Conservation (phyloP, 2,113 vertebrate species). For the Tapirus terrestris region DNA sequence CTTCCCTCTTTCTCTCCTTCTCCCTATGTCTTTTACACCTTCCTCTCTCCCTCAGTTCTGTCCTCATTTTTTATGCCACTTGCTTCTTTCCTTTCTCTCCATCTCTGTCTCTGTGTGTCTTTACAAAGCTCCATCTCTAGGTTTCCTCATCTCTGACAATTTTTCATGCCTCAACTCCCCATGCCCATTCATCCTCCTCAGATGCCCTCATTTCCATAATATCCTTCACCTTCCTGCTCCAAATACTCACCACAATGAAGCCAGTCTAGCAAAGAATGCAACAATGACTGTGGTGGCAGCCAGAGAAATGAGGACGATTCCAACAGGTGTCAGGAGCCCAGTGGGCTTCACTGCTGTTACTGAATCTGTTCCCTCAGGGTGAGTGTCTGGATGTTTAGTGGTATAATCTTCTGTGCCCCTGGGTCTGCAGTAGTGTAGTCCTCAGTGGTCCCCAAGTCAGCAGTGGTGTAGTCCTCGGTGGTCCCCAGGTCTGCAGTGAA, state of each 20-base stretch:
- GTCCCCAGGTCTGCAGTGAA: accelerated
- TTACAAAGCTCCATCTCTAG: not conserved
- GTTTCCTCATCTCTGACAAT: not conserved
- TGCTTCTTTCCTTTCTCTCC: not conserved
- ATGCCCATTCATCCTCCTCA: not conserved
- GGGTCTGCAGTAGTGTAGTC: too few relatives aligned
- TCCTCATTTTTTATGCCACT: not conserved
- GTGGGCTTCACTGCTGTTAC: not conserved
- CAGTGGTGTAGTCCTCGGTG: accelerated
- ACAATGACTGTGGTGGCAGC: accelerated
- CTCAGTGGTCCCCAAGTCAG: accelerated
- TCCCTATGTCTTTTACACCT: not conserved
- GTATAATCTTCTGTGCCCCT: not conserved
- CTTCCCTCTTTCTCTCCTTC: not conserved
- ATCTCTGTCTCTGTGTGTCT: not conserved
- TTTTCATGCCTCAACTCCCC: not conserved
- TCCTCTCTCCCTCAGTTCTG: not conserved
- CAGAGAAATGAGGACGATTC: not conserved
- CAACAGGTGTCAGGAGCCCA: not conserved
- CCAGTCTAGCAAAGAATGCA: not conserved
- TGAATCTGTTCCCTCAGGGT: not conserved
- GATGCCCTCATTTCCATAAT: too few relatives aligned
- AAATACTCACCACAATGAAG: not conserved
- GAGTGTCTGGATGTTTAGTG: not conserved
- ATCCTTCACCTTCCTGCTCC: not conserved